Evolutionary conservation across 2,797 vertebrate species (phyloP).

Genomic region (Glyptemys insculpta): DNA sequence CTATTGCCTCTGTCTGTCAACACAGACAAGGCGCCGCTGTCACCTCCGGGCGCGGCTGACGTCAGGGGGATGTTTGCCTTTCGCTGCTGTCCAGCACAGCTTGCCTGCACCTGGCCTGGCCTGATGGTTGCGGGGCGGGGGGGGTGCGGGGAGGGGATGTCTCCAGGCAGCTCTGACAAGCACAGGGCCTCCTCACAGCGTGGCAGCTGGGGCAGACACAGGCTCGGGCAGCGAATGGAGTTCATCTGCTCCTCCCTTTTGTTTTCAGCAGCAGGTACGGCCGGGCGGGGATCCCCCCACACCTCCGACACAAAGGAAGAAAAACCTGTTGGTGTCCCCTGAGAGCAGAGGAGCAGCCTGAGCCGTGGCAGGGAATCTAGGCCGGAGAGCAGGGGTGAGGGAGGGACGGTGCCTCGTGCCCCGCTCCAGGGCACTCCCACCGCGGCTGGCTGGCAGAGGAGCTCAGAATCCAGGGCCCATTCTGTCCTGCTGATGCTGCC

Average conservation of each 20-base stretch:
- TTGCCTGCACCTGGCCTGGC: fast-evolving
- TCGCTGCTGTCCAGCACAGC: neutral
- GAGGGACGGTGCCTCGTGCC: neutral
- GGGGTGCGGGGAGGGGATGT: fast-evolving
- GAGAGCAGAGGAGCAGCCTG: neutral
- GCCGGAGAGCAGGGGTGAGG: neutral
- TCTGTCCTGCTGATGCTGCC: neutral
- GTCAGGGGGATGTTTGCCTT: neutral
- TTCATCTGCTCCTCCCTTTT: neutral
- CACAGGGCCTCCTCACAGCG: neutral
- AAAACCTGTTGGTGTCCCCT: neutral
- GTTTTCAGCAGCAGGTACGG: neutral
- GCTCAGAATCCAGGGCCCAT: neutral
- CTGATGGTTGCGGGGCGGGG: fast-evolving
- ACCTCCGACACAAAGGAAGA: neutral
- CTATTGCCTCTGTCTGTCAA: neutral
- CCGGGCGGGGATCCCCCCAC: neutral
- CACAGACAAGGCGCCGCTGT: no score
- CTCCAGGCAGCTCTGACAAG: neutral
- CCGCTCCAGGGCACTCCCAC: neutral
- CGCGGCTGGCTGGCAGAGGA: neutral
- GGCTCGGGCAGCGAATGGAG: neutral
- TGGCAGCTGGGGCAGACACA: neutral
- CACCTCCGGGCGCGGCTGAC: neutral
- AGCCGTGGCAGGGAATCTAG: neutral